These are phyloP conservation scores for Stichopus chloronotus DNA, from an alignment of 35 echinoderm and acorn worm genomes.

Conservation along the genomic window DNA sequence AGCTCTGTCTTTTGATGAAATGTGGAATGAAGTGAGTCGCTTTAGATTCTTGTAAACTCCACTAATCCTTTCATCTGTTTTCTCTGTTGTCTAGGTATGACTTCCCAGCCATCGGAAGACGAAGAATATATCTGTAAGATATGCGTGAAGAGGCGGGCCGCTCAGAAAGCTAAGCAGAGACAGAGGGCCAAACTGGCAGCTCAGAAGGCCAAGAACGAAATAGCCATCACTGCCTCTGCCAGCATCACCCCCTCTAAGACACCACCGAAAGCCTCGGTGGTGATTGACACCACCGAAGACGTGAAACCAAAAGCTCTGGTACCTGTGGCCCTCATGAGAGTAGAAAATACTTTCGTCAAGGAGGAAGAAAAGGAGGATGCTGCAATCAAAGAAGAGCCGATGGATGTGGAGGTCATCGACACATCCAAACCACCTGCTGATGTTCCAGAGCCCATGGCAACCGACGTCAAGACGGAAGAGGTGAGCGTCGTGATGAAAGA, in stretches of 20 bases:
- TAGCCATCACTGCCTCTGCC: background rate
- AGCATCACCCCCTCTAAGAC: background rate
- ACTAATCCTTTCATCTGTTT: background rate
- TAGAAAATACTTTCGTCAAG: conserved; percentile 5
- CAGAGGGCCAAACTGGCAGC: conserved; percentile 55
- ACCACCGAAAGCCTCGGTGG: background rate
- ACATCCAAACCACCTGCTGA: background rate
- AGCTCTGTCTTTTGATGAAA: too few species aligned
- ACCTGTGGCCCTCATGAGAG: conserved; percentile 43
- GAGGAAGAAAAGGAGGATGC: conserved; percentile 14
- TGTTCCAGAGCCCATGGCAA: background rate
- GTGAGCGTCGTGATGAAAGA: background rate
- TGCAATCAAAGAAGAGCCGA: conserved; percentile 43
- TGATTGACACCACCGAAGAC: background rate
- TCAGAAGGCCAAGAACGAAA: conserved; percentile 56
- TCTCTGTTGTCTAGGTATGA: conserved; percentile 75
- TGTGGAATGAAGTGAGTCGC: too few species aligned
- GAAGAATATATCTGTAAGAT: conserved; percentile 88
- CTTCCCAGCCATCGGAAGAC: conserved; percentile 81
- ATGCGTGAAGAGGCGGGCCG: conserved; percentile 72
- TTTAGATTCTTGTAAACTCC: too few species aligned
- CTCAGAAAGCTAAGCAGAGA: conserved; percentile 71
- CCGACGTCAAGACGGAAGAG: background rate
- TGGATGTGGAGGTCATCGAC: conserved; percentile 53
- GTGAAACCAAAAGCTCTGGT: conserved; percentile 15